Evolutionary conservation across 1,140 invertebrate species (phyloP).

Genomic region (Octopus bimaculoides): DNA sequence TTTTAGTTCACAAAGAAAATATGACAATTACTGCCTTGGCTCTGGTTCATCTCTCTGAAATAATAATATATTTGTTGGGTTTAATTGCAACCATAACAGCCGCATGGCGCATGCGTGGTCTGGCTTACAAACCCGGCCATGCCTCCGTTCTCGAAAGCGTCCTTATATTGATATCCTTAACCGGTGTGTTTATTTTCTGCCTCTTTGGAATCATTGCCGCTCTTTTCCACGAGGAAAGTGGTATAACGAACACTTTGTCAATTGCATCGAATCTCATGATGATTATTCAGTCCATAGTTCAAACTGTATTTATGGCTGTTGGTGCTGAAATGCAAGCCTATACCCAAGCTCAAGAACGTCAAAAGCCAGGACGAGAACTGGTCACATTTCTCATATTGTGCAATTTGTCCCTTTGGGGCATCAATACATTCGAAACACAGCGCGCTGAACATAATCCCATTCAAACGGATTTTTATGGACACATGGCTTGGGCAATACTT

Average conservation of each 20-base stretch:
- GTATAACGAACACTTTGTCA: conserved; percentile 23
- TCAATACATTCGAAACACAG: conserved; percentile 46
- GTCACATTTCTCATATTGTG: conserved; percentile 92
- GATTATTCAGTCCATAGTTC: conserved; percentile 82
- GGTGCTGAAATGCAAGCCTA: conserved; percentile 73
- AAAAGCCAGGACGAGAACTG: conserved; percentile 89
- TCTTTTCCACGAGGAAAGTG: conserved; percentile 63
- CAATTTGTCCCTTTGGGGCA: conserved; percentile 62
- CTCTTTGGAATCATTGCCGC: conserved; percentile 91
- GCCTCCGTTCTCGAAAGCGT: conserved; percentile 82
- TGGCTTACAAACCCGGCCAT: conserved; percentile 86
- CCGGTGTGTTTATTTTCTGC: conserved; percentile 87
- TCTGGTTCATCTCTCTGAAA: conserved; percentile 35
- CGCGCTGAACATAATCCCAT: conserved; percentile 39
- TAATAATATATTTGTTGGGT: conserved; percentile 34
- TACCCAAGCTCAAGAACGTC: conserved; percentile 83
- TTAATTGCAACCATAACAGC: conserved; percentile 33
- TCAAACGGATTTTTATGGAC: conserved; percentile 42
- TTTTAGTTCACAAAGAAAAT: conserved; percentile 51
- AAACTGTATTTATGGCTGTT: conserved; percentile 77
- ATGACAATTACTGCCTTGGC: conserved; percentile 28
- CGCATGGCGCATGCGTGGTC: conserved; percentile 71
- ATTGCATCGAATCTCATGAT: conserved; percentile 57
- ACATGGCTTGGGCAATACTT: conserved; percentile 40
- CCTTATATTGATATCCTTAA: conserved; percentile 83